These are phyloP conservation scores for Scaptomyza cyrtandrae DNA, from an alignment of 2,888 invertebrate species.

Conservation along the genomic window DNA sequence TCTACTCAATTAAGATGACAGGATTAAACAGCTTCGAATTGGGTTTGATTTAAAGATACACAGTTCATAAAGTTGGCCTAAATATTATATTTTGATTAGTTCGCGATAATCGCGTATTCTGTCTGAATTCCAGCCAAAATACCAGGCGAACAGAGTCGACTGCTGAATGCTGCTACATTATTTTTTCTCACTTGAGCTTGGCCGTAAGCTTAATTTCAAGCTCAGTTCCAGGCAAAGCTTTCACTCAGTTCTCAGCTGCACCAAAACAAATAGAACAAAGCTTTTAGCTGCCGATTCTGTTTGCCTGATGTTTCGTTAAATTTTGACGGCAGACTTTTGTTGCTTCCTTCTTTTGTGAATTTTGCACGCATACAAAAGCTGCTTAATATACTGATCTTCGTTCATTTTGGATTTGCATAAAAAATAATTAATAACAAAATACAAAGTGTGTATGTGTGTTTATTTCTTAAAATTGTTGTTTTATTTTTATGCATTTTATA, in stretches of 20 bases:
- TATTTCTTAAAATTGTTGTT: constrained; percentile 12
- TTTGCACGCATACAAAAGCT: not conserved
- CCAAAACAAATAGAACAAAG: not conserved
- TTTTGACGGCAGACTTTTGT: not conserved
- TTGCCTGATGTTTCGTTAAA: not conserved
- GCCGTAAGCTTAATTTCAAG: too few species aligned
- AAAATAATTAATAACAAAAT: too few species aligned
- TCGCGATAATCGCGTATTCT: not conserved
- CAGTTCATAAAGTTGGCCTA: not conserved
- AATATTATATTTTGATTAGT: not conserved
- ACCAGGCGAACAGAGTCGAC: not conserved
- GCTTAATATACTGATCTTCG: not conserved
- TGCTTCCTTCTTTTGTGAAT: too few species aligned
- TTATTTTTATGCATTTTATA: constrained; percentile 36
- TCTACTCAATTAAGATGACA: not conserved
- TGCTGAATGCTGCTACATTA: not conserved
- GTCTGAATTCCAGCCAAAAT: not conserved
- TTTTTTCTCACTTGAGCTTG: not conserved
- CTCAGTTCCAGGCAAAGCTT: not conserved
- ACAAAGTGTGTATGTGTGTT: not conserved
- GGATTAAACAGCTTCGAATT: not conserved
- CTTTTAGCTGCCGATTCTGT: too few species aligned
- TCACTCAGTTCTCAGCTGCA: not conserved
- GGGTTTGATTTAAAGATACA: too few species aligned
- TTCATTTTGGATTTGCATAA: too few species aligned